These are phyloP conservation scores for Temnothorax ravouxi DNA, from an alignment of 2,888 invertebrate genomes.

Conservation along the genomic window DNA sequence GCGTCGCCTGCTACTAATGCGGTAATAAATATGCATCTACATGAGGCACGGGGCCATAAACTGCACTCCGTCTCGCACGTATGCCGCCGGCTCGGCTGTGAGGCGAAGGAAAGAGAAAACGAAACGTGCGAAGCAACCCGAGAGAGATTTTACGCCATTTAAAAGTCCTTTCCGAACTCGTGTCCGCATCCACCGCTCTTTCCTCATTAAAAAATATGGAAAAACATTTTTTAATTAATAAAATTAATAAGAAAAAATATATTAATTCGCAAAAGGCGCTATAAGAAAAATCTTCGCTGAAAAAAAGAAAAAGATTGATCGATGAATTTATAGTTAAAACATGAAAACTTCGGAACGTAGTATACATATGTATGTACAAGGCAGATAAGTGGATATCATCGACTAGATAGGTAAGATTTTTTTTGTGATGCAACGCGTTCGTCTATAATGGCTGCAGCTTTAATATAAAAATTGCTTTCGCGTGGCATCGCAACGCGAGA, in stretches of 20 bases:
- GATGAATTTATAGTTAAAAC: not conserved
- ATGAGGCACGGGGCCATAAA: constrained; percentile 71
- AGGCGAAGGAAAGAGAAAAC: constrained; percentile 28
- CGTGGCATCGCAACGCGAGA: constrained; percentile 19
- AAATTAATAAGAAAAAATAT: not conserved
- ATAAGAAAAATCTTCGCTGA: not conserved
- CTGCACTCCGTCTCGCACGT: constrained; percentile 48
- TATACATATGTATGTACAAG: not conserved
- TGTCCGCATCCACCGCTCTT: not conserved
- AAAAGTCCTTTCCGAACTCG: not conserved
- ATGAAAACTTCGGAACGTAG: not conserved
- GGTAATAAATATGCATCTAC: constrained; percentile 83
- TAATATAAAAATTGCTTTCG: constrained; percentile 54
- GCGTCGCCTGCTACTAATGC: constrained; percentile 76
- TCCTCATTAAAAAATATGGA: not conserved
- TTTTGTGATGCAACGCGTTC: not conserved
- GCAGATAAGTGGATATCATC: not conserved
- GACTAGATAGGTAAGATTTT: not conserved
- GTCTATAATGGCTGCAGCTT: constrained; percentile 30
- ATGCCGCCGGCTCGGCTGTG: constrained; percentile 21
- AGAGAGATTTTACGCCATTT: constrained; percentile 4
- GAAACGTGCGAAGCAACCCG: constrained; percentile 20
- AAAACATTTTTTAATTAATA: not conserved
- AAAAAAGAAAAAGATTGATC: not conserved
- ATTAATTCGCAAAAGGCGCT: not conserved